Base-by-base conservation (phyloP, 2,113 vertebrate genomes). In the Procavia capensis region DNA sequence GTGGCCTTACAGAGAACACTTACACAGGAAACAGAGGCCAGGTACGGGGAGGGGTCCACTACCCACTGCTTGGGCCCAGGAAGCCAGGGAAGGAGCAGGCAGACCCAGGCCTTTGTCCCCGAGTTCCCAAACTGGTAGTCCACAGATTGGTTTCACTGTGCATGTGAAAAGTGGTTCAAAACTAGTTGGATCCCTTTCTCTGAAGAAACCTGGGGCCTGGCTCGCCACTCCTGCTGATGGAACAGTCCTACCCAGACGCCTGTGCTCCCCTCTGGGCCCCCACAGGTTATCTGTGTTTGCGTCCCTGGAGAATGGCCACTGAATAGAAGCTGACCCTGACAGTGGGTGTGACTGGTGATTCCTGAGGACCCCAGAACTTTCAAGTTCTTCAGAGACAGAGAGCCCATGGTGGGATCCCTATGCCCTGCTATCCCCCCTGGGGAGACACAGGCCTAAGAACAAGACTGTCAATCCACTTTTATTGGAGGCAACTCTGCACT, bases 111-210 rank as follows among this genome's bases (percentile, higher is more conserved):
- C 54, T 57, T 81, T 70, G 41, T n/a, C 84, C 82, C 22, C 27
- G 34, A 81, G 54, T 36, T 47, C 59, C 43, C 68, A 41, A 34
- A 47, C 24, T 27, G 81, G 81, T 10, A 93, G 79, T 66, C 66
- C 86, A 82, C 36, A 93, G 20, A 96, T 16, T 41, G 29, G 45
- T 72, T 93, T 90, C 22, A 76, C 84, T 78, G 88, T 57, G 36
- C 13, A 4, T 13, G 39, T 68, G 64, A 92, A 50, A 50, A 50
- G 6, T 47, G 11, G 47, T 11, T 13, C 50, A 92, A 95, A 90
- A 87, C 25, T 43, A 61, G 61, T 97, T 97, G 95, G 95, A 96
- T 96, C 57, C 29, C 34, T 45, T 94, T 88, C 11, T 7, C 24
- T 61, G 54, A 76, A 47, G 87, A 43, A 47, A 14, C 14, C 19